Conservation (phyloP, 2,888 invertebrate genomes). For the Sarcophaga subvicina region DNA sequence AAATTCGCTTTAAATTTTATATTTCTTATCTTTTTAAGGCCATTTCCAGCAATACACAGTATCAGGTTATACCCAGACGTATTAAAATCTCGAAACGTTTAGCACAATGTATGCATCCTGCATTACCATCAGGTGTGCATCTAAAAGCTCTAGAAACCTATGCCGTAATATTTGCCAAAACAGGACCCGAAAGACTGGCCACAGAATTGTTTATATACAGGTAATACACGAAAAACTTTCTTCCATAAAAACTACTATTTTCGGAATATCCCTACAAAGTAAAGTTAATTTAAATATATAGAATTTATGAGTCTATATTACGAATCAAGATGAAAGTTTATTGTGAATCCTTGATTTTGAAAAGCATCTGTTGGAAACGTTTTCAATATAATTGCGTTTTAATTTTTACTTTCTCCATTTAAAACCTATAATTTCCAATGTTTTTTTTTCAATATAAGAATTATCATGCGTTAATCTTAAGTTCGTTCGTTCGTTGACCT, state of each 20-base stretch:
- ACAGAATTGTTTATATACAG: slow-evolving; percentile 93
- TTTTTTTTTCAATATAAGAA: no score
- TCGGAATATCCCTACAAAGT: no score
- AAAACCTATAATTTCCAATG: no score
- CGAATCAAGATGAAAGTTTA: no score
- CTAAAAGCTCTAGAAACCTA: slow-evolving; percentile 95
- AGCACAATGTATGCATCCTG: slow-evolving; percentile 97
- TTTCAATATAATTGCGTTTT: no score
- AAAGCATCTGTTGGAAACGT: not conserved
- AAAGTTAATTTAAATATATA: no score
- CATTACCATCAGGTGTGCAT: slow-evolving; percentile 95
- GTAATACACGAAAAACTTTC: slow-evolving; percentile 79
- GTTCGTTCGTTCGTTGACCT: no score
- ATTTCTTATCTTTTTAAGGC: slow-evolving; percentile 83
- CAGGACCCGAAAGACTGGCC: slow-evolving; percentile 90
- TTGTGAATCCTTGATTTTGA: no score
- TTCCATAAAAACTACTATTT: not conserved
- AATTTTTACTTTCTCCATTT: no score
- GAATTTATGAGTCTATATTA: no score
- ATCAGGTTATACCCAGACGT: slow-evolving; percentile 92
- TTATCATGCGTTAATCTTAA: no score
- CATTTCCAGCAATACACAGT: slow-evolving; percentile 89
- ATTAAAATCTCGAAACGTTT: slow-evolving; percentile 94
- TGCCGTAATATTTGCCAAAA: slow-evolving; percentile 93
- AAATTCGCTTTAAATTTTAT: slow-evolving; percentile 19